These are phyloP conservation scores for Amphimallon solstitiale DNA, from an alignment of 2,888 invertebrate genomes.

Conservation along the genomic window DNA sequence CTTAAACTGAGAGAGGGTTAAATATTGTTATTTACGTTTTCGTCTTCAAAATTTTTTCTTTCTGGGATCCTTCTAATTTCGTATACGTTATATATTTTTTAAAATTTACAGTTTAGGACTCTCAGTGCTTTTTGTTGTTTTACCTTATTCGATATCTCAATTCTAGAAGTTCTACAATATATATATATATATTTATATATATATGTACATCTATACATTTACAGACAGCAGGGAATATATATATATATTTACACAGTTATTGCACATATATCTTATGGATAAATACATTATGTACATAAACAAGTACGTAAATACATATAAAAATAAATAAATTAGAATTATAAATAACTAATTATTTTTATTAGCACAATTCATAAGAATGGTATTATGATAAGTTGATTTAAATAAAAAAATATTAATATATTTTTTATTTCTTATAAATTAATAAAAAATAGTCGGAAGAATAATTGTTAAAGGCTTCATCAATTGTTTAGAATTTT, in stretches of 20 bases:
- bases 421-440: too few species aligned
- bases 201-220: slow-evolving; percentile 63
- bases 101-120: background rate
- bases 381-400: too few species aligned
- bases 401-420: too few species aligned
- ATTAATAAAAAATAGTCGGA: too few species aligned
- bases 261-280: slow-evolving; percentile 57
- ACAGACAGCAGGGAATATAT: slow-evolving; percentile 54
- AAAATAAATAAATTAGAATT: too few species aligned
- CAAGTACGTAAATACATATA: slow-evolving; percentile 15
- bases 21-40: slow-evolving; percentile 9
- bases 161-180: slow-evolving; percentile 22
- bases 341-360: too few species aligned
- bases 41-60: background rate
- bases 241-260: slow-evolving; percentile 62
- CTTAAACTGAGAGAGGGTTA: background rate
- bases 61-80: background rate
- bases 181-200: slow-evolving; percentile 11
- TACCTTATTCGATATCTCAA: background rate
- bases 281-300: slow-evolving; percentile 3
- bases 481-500: too few species aligned
- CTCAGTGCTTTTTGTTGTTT: slow-evolving; percentile 14
- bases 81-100: slow-evolving; percentile 11
- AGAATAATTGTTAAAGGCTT: too few species aligned
- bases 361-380: too few species aligned